Evolutionary conservation across 2,797 vertebrate species (phyloP).

Genomic region (Callimico goeldii): DNA sequence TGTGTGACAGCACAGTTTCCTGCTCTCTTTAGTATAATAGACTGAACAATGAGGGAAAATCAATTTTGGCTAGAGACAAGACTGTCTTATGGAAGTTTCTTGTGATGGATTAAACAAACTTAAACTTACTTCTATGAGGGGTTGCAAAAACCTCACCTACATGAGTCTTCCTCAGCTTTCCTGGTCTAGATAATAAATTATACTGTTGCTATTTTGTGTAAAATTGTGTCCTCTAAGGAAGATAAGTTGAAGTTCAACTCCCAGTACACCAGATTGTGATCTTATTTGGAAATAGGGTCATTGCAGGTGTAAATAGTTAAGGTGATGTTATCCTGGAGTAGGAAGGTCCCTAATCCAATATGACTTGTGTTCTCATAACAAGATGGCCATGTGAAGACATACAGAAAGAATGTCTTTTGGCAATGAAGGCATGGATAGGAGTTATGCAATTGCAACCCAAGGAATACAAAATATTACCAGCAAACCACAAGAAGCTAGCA

Average conservation of each 20-base stretch:
- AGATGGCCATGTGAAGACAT: neutral
- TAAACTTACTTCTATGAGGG: neutral
- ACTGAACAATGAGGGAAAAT: neutral
- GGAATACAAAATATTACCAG: neutral
- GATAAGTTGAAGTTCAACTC: neutral
- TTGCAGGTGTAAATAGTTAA: neutral
- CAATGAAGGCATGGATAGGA: neutral
- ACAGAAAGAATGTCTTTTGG: neutral
- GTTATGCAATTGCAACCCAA: neutral
- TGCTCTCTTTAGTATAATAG: neutral
- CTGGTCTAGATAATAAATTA: neutral
- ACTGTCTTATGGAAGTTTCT: neutral
- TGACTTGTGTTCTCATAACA: neutral
- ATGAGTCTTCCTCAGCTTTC: neutral
- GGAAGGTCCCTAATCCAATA: neutral
- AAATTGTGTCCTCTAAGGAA: neutral
- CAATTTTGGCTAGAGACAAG: neutral
- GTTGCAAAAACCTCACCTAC: neutral
- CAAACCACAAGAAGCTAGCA: neutral
- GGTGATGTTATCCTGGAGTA: neutral
- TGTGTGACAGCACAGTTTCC: neutral
- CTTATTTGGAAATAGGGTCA: neutral
- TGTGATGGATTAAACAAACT: neutral
- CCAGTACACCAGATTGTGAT: neutral
- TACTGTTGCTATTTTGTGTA: neutral